Percentiles rank a stretch among this genome's conserved stretches.
Conservation (phyloP, 2,888 invertebrate species). For the Orthosia gothica region DNA sequence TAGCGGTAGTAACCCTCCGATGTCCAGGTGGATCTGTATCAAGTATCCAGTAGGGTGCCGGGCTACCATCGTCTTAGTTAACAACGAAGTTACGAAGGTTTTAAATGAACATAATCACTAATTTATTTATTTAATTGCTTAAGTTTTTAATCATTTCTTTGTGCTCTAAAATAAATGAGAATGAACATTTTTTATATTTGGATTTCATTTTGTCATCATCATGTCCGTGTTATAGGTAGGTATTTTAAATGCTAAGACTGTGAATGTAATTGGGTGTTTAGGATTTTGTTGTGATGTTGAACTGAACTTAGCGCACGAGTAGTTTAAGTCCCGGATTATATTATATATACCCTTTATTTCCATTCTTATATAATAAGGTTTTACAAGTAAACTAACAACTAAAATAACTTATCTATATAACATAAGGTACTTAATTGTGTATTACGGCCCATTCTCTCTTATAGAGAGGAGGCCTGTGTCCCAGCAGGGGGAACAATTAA, state of each 20-base stretch:
- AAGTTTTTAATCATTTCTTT: neutral
- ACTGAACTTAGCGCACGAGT: neutral
- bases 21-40: conserved; percentile 67
- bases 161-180: neutral
- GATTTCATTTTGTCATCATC: conserved; percentile 7
- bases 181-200: neutral
- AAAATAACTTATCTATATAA: too few relatives aligned
- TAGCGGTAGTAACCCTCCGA: conserved; percentile 27
- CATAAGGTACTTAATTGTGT: too few relatives aligned
- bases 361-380: too few relatives aligned
- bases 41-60: conserved; percentile 61
- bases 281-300: neutral
- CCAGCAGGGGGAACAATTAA: too few relatives aligned
- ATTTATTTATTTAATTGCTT: neutral
- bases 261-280: neutral
- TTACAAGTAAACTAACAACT: too few relatives aligned
- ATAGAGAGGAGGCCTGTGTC: too few relatives aligned
- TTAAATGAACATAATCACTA: conserved; percentile 64
- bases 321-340: too few relatives aligned
- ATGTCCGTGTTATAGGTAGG: neutral
- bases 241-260: neutral
- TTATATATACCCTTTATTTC: too few relatives aligned
- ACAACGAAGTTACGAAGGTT: conserved; percentile 46
- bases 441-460: too few relatives aligned
- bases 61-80: conserved; percentile 59